Percentiles rank a stretch among this genome's conserved stretches.
These are phyloP conservation scores for Anguilla anguilla DNA, from an alignment of 2,797 vertebrate species.

Conservation along the genomic window DNA sequence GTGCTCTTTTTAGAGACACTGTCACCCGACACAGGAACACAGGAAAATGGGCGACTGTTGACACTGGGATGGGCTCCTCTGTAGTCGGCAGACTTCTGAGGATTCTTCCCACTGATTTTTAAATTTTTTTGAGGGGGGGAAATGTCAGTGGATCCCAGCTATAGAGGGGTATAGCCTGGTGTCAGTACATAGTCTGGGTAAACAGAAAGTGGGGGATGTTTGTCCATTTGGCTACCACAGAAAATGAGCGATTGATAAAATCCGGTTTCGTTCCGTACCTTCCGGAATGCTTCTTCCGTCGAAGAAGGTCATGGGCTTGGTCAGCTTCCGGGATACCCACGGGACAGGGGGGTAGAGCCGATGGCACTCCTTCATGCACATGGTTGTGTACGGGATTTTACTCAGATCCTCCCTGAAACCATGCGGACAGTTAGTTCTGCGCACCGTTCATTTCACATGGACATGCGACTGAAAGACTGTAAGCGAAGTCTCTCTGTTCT, in stretches of 20 bases:
- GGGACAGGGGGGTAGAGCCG: constrained; percentile 81
- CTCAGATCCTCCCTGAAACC: constrained; percentile 81
- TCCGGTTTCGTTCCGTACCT: constrained; percentile 69
- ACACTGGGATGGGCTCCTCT: too few relatives aligned
- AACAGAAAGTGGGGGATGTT: not conserved
- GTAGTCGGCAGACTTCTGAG: too few relatives aligned
- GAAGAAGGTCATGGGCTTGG: constrained; percentile 81
- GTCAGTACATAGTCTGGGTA: too few relatives aligned
- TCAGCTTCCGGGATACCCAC: constrained; percentile 62
- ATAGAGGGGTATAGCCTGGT: too few relatives aligned
- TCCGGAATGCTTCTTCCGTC: constrained; percentile 82
- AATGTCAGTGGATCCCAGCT: too few relatives aligned
- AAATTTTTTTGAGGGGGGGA: not conserved
- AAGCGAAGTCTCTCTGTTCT: too few relatives aligned
- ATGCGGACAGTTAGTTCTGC: too few relatives aligned
- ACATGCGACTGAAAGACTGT: too few relatives aligned
- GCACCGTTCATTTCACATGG: too few relatives aligned
- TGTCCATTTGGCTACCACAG: not conserved
- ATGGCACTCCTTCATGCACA: constrained; percentile 91
- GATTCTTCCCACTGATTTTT: not conserved
- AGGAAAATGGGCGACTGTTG: too few relatives aligned
- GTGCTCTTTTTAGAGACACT: too few relatives aligned
- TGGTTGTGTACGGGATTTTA: constrained; percentile 85
- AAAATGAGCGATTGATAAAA: not conserved
- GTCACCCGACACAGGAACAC: too few relatives aligned